Evolutionary conservation across 2,113 vertebrate species (phyloP).

Genomic region (Carlito syrichta): DNA sequence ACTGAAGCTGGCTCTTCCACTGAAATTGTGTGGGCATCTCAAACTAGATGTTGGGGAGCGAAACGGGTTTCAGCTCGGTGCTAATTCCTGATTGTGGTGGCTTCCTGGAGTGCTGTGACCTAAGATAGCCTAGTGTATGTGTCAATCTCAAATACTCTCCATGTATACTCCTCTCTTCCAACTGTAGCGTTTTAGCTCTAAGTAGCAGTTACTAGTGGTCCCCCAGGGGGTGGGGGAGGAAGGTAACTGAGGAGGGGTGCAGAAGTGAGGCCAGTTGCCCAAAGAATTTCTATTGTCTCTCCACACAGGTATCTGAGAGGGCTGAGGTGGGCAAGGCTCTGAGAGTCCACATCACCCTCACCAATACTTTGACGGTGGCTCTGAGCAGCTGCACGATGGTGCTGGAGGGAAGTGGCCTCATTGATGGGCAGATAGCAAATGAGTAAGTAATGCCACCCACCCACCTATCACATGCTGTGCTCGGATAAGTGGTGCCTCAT

Average conservation of each 20-base stretch:
- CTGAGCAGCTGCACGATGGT: constrained; percentile 54
- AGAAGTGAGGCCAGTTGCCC: not conserved
- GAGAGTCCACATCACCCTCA: constrained; percentile 50
- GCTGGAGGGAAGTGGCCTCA: constrained; percentile 71
- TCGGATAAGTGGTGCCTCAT: not conserved
- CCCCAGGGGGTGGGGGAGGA: not conserved
- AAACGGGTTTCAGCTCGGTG: not conserved
- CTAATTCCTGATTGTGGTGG: not conserved
- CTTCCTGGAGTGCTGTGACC: not conserved
- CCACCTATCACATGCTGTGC: not conserved
- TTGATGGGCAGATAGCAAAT: constrained; percentile 45
- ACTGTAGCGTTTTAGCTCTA: not conserved
- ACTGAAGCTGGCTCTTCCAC: not conserved
- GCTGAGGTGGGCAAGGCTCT: constrained; percentile 53
- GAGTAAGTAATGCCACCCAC: constrained; percentile 36
- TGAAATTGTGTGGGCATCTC: not conserved
- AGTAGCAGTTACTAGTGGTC: not conserved
- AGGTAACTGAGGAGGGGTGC: not conserved
- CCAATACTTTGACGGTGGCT: constrained; percentile 53
- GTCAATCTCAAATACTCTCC: not conserved
- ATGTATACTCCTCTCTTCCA: not conserved
- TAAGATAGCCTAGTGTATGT: not conserved
- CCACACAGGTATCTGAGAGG: constrained; percentile 47
- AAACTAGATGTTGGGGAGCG: not conserved
- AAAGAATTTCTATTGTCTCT: not conserved